Evolutionary conservation across 2,797 vertebrate genomes (phyloP).

Genomic region (Lateolabrax maculatus): DNA sequence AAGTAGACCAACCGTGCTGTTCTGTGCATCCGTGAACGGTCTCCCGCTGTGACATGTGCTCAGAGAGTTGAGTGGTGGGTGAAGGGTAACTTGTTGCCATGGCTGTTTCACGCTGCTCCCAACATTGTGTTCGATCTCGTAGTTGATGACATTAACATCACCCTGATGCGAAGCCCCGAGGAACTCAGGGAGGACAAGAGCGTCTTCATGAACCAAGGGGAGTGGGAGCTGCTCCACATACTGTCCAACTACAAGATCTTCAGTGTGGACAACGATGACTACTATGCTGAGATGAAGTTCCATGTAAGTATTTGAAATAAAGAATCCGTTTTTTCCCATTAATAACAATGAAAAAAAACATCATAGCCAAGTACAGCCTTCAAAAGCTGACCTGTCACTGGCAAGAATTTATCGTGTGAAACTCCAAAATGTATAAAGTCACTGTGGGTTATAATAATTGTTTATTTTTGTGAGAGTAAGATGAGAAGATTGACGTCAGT

Average conservation of each 20-base stretch:
- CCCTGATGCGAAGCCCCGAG: constrained; percentile 92
- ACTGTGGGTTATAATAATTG: too few relatives aligned
- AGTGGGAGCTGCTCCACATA: constrained; percentile 96
- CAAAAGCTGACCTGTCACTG: neutral
- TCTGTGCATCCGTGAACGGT: constrained; percentile 7
- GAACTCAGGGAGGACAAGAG: constrained; percentile 91
- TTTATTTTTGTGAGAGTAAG: neutral
- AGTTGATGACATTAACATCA: constrained; percentile 98
- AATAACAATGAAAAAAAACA: neutral
- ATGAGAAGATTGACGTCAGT: neutral
- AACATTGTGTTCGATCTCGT: constrained; percentile 47
- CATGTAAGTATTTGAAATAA: constrained; percentile 79
- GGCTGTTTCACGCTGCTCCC: constrained; percentile 56
- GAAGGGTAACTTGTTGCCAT: constrained; percentile 30
- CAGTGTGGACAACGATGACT: constrained; percentile 88
- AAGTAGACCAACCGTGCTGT: constrained; percentile 9
- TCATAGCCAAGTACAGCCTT: neutral
- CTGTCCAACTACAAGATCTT: constrained; percentile 91
- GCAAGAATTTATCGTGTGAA: neutral
- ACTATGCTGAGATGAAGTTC: constrained; percentile 97
- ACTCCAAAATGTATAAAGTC: too few relatives aligned
- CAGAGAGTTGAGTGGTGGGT: constrained; percentile 10
- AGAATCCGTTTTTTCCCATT: neutral
- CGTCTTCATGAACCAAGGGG: constrained; percentile 97
- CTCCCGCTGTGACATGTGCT: constrained; percentile 51